phyloP scores from a whole-genome alignment of 2,888 invertebrate genomes.

The Temnothorax rugatulus region DNA sequence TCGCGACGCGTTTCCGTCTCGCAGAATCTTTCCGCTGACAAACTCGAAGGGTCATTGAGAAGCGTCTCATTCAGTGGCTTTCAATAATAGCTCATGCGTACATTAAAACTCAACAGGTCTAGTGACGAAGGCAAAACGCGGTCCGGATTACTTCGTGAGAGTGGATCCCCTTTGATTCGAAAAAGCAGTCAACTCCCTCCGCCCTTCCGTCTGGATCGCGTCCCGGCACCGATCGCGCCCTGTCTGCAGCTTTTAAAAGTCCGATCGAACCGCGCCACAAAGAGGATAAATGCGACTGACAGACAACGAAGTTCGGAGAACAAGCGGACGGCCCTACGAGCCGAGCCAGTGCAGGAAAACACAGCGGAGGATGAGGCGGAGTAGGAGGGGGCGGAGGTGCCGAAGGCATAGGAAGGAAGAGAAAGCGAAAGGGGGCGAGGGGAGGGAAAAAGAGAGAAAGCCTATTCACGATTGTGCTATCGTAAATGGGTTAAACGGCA shows the following conservation, averaged over 20 bases:
- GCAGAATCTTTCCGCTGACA: background rate
- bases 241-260: slow-evolving; percentile 59
- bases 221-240: slow-evolving; percentile 50
- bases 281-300: slow-evolving; percentile 71
- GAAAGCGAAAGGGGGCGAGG: background rate
- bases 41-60: slow-evolving; percentile 4
- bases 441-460: slow-evolving; percentile 27
- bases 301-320: slow-evolving; percentile 64
- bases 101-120: slow-evolving; percentile 48
- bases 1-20: background rate
- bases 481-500: slow-evolving; percentile 78
- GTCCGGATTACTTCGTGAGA: slow-evolving; percentile 39
- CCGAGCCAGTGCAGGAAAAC: slow-evolving; percentile 5
- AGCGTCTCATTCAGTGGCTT: slow-evolving; percentile 1
- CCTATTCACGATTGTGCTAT: slow-evolving; percentile 63
- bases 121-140: slow-evolving; percentile 25
- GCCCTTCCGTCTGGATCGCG: background rate
- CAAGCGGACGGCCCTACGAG: slow-evolving; percentile 43
- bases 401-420: slow-evolving; percentile 36
- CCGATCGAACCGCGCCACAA: slow-evolving; percentile 59
- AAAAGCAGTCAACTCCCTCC: slow-evolving; percentile 39
- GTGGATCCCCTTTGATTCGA: slow-evolving; percentile 46
- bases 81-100: slow-evolving; percentile 38
- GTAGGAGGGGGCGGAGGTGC: slow-evolving; percentile 25
- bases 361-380: slow-evolving; percentile 26